Percentiles rank a stretch among this genome's conserved stretches.
Conservation (phyloP, 1,140 invertebrate species). For the Anastrepha ludens region DNA sequence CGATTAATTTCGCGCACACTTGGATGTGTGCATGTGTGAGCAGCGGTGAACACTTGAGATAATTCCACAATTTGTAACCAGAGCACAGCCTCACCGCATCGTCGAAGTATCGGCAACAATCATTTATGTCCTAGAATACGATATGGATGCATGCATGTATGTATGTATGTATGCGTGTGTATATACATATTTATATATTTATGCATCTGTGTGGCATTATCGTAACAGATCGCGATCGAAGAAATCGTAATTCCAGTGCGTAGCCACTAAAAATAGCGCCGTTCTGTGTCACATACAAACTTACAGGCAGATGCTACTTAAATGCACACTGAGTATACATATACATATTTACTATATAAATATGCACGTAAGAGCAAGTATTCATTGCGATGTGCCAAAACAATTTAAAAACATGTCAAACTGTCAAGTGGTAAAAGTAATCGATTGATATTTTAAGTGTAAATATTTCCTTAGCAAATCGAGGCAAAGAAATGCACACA, state of each 20-base stretch:
- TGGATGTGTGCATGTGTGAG: not conserved
- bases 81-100: not conserved
- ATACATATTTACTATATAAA: not conserved
- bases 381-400: constrained; percentile 15
- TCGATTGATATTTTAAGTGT: constrained; percentile 43
- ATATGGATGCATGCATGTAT: too few species aligned
- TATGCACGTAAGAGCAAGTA: not conserved
- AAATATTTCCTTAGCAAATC: constrained; percentile 46
- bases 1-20: not conserved
- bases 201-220: not conserved
- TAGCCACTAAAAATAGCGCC: constrained; percentile 40
- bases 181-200: not conserved
- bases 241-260: constrained; percentile 14
- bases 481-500: not conserved
- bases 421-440: constrained; percentile 47
- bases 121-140: too few species aligned
- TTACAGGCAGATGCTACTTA: not conserved
- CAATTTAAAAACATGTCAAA: constrained; percentile 49
- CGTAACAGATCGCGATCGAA: not conserved
- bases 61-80: constrained; percentile 29
- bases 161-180: too few species aligned
- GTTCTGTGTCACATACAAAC: not conserved
- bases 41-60: constrained; percentile 1
- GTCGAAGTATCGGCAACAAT: not conserved
- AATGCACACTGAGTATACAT: not conserved